Conservation (phyloP, 2,888 invertebrate genomes). For the Caradrina kadenii region DNA sequence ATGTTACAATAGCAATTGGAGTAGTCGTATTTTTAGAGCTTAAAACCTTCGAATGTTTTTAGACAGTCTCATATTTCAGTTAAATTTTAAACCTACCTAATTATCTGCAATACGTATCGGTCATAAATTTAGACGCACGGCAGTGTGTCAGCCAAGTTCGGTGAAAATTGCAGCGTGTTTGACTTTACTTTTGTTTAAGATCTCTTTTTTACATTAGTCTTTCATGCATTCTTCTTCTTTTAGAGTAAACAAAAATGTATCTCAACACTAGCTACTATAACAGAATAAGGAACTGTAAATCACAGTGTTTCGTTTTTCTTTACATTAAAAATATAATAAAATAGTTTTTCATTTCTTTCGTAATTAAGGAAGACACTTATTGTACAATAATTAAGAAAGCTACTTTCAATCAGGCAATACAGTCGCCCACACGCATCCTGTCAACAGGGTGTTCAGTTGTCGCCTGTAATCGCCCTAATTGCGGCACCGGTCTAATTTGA, state of each 20-base stretch:
- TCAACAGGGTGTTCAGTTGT: slow-evolving; percentile 60
- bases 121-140: no score
- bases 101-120: background rate
- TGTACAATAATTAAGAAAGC: slow-evolving; percentile 5
- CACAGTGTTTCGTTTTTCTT: no score
- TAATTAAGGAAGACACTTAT: slow-evolving; percentile 13
- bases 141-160: no score
- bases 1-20: slow-evolving; percentile 2
- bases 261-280: no score
- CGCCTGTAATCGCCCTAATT: slow-evolving; percentile 74
- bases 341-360: background rate
- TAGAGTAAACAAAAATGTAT: no score
- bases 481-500: slow-evolving; percentile 80
- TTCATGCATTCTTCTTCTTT: no score
- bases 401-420: slow-evolving; percentile 40
- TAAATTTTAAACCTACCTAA: background rate
- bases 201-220: no score
- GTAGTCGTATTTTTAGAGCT: background rate
- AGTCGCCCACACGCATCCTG: slow-evolving; percentile 61
- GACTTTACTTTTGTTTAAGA: no score
- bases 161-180: no score
- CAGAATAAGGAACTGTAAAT: no score
- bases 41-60: background rate
- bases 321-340: no score
- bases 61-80: background rate